Base-by-base conservation (phyloP, 2,113 vertebrate genomes). In the Aramus guarauna region DNA sequence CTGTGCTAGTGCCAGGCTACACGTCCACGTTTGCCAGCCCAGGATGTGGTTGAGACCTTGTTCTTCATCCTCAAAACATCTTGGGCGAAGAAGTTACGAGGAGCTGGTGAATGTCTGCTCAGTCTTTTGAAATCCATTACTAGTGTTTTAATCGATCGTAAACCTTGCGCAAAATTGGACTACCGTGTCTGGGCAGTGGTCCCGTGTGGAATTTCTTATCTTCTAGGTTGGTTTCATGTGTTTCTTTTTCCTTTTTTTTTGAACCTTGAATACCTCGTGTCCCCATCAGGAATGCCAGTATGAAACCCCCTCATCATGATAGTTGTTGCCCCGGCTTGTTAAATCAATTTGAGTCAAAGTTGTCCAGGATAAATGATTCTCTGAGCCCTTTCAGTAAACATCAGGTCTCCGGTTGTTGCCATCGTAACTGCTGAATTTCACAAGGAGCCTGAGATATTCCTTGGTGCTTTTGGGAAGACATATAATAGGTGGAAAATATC, bases 251-350 rank as follows among this genome's bases (percentile, higher is more conserved):
- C 4, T 22, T 15, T 3, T 18, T 17, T 6, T 4, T 10, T 1
- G 11, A 41, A 41, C 5, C 11, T 36, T 4, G 1, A 77, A 12
- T 69, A 36, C 21, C 29, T 67, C 5, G 2, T 4, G 23, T 43
- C 15, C 36, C 23, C 13, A 5, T 82, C 71, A 43, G 69, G 64
- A 92, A 83, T 15, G 21, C 14, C 8, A 6, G 53, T 48, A 3
- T 11, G 39, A n/a, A 62, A 6, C 15, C 9, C 20, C 5, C 43
- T 72, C 45, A 21, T 9, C 1, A 1, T 56, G 48, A 22, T 1
- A 62, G 41, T 26, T 45, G 41, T 67, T n/a, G n/a, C 20, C 14
- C 20, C 17, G 32, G 20, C 39, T 62, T 62, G 9, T 52, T 41
- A 12, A 69, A 50, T 68, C 9, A 68, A 58, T 45, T 45, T n/a